phyloP scores from a whole-genome alignment of 2,888 invertebrate species.

The Macrosiphum euphorbiae region DNA sequence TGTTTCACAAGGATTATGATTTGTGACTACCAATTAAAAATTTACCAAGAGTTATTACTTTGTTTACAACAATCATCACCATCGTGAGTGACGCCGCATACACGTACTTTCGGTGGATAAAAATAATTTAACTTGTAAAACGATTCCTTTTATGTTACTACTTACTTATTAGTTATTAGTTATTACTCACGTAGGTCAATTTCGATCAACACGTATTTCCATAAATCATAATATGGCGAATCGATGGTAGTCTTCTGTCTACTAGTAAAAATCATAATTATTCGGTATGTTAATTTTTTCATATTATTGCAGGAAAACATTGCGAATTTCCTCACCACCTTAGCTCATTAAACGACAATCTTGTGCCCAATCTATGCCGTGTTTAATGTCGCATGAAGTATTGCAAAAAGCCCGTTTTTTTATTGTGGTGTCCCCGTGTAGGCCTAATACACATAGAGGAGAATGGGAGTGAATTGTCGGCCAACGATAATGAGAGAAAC shows the following conservation, averaged over 20 bases:
- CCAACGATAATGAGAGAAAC: not conserved
- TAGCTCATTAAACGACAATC: not conserved
- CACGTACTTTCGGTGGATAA: not conserved
- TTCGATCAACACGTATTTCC: too few relatives aligned
- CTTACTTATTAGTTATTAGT: too few relatives aligned
- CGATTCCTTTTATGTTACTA: not conserved
- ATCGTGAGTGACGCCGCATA: not conserved
- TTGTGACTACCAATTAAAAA: not conserved
- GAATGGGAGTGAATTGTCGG: not conserved
- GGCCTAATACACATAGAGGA: not conserved
- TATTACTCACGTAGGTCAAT: not conserved
- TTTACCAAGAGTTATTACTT: not conserved
- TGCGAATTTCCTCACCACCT: slow-evolving; percentile 7
- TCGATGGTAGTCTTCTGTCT: too few relatives aligned
- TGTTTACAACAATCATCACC: not conserved
- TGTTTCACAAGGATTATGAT: not conserved
- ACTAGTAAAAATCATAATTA: not conserved
- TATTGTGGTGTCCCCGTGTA: not conserved
- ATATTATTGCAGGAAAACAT: not conserved
- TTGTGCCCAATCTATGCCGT: not conserved
- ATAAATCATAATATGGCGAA: too few relatives aligned
- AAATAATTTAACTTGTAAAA: not conserved
- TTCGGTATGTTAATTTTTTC: not conserved
- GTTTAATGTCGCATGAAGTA: not conserved
- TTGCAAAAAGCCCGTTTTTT: not conserved